These are phyloP conservation scores for Coendou prehensilis DNA, from an alignment of 2,797 vertebrate species.

Conservation along the genomic window DNA sequence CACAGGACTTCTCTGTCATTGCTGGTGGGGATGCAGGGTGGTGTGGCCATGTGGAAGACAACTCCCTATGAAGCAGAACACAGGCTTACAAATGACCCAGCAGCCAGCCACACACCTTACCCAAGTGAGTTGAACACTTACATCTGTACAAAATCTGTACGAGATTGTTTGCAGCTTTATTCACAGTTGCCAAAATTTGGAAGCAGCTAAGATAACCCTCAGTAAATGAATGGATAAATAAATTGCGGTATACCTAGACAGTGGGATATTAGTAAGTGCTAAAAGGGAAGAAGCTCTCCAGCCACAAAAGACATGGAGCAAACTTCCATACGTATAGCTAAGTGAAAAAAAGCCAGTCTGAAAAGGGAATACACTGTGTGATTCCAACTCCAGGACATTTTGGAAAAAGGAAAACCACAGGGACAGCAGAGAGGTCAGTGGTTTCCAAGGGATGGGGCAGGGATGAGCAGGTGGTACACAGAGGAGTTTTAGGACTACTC, in stretches of 20 bases:
- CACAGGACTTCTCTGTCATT: neutral
- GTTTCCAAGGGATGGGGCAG: too few species aligned
- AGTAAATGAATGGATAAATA: neutral
- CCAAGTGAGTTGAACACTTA: neutral
- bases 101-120: neutral
- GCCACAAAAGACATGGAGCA: neutral
- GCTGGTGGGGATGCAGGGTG: neutral
- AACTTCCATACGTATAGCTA: accelerated
- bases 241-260: neutral
- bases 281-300: neutral
- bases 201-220: neutral
- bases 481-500: neutral
- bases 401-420: neutral
- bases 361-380: neutral
- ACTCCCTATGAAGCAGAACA: neutral
- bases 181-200: neutral
- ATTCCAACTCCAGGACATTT: neutral
- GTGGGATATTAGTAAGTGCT: neutral
- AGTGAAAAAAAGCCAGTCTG: neutral
- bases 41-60: neutral
- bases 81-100: neutral
- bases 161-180: neutral
- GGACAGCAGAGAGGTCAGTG: neutral
- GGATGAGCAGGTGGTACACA: neutral
- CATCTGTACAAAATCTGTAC: neutral